Percentiles rank a stretch among this genome's conserved stretches.
phyloP scores from a whole-genome alignment of 2,888 invertebrate species.

The Ernsta delagoae region DNA sequence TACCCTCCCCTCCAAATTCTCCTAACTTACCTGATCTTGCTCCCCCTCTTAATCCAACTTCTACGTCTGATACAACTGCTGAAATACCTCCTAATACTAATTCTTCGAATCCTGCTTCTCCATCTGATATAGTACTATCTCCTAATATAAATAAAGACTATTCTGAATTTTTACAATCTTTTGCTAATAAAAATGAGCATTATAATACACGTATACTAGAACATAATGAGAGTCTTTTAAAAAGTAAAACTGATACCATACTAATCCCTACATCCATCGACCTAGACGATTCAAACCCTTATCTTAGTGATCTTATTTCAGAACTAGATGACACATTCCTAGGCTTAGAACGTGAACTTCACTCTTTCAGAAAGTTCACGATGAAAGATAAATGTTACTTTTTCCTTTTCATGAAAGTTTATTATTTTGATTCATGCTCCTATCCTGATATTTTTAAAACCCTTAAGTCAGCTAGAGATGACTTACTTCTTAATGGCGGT shows the following conservation, averaged over 20 bases:
- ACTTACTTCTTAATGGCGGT: neutral
- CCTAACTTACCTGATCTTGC: neutral
- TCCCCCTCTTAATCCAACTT: too few relatives aligned
- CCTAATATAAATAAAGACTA: neutral
- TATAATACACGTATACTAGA: slow-evolving; percentile 24
- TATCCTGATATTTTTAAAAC: slow-evolving; percentile 5
- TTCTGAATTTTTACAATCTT: neutral
- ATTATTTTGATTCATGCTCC: slow-evolving; percentile 25
- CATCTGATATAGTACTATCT: too few relatives aligned
- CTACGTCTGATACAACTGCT: too few relatives aligned
- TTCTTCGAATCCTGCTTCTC: too few relatives aligned
- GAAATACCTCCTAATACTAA: too few relatives aligned
- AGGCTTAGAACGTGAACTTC: slow-evolving; percentile 25
- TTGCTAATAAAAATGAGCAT: neutral
- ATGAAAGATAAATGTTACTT: slow-evolving; percentile 18
- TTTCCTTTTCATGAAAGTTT: slow-evolving; percentile 36
- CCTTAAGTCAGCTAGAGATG: slow-evolving; percentile 6
- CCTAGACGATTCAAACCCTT: slow-evolving; percentile 35
- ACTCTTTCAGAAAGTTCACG: slow-evolving; percentile 18
- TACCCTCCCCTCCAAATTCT: neutral
- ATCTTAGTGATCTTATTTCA: slow-evolving; percentile 10
- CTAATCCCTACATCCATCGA: slow-evolving; percentile 36
- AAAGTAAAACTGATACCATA: slow-evolving; percentile 17
- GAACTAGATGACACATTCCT: slow-evolving; percentile 20
- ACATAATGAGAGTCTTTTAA: slow-evolving; percentile 30